Conservation (phyloP, 2,113 vertebrate genomes). For the Entelurus aequoreus region DNA sequence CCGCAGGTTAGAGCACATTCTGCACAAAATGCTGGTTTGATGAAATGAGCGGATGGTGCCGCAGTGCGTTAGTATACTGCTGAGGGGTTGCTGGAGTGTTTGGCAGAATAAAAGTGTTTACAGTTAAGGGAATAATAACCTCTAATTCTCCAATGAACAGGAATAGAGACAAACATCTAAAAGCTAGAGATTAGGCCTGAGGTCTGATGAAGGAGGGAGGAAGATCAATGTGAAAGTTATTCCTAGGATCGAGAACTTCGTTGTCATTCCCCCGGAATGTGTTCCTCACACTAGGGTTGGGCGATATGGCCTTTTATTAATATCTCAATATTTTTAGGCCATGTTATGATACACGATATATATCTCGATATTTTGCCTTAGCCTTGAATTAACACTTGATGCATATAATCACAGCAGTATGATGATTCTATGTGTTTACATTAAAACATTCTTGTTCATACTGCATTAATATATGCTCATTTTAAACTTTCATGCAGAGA, state of each 20-base stretch:
- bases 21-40: conserved; percentile 38
- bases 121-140: conserved; percentile 21
- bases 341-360: no score
- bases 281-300: conserved; percentile 13
- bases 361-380: no score
- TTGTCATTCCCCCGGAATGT: conserved; percentile 45
- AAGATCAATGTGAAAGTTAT: conserved; percentile 43
- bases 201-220: conserved; percentile 15
- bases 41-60: conserved; percentile 35
- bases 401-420: no score
- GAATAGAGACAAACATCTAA: not conserved
- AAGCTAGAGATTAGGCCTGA: not conserved
- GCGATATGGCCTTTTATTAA: no score
- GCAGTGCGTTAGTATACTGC: conserved; percentile 3
- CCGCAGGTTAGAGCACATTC: conserved; percentile 20
- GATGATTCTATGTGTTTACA: no score
- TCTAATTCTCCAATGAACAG: conserved; percentile 18
- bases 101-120: conserved; percentile 1
- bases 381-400: no score
- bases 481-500: no score
- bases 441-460: no score
- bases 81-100: conserved; percentile 2
- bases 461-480: no score
- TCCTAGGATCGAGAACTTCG: conserved; percentile 27
- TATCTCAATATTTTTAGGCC: no score